Base-by-base conservation (phyloP, 2,888 invertebrate genomes). In the Andrena camellia region DNA sequence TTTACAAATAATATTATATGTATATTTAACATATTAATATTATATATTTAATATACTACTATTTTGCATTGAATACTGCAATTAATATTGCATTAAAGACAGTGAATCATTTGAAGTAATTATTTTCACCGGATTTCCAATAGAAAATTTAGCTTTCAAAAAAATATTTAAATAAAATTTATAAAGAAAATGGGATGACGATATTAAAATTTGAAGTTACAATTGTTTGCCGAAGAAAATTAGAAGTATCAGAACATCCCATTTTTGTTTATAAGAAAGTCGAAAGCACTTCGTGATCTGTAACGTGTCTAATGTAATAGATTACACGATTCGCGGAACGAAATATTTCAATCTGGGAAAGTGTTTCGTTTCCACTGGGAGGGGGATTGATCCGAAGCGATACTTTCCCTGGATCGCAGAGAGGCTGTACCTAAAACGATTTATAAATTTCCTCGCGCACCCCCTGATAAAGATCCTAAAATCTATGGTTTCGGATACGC, bases 401-500 rank as follows among this genome's bases (percentile, higher is more conserved):
- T 63, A 66, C n/a, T n/a, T 74, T 31, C 26, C 10, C 23, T 60
- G 48, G 81, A 73, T 70, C 48, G 57, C 2, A 10, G 63, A 69
- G 35, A 17, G 68, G 26, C 63, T 50, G 20, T 35, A 63, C 3
- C 26, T 52, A 42, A 42, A 77, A 54, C 42, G 70, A 48, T 71
- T 80, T 71, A 80, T 80, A 80, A 80, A 77, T 80, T 71, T 33
- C 8, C 76, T 35, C 20, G 20, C 26, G 48, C 20, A 33, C 13
- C 7, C n/a, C 67, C 13, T 2, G 64, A n/a, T 31, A 71, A 64
- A 35, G 59, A 78, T 59, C 64, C 50, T 8, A n/a, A 50, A 63
- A 83, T 83, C 76, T 67, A 81, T 63, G 75, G 70, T 33, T 71
- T 63, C 60, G 20, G 50, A 50, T 68, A 82, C 62, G 57, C 54